Conservation (phyloP, 2,888 invertebrate species). For the Pyrrhia umbra region DNA sequence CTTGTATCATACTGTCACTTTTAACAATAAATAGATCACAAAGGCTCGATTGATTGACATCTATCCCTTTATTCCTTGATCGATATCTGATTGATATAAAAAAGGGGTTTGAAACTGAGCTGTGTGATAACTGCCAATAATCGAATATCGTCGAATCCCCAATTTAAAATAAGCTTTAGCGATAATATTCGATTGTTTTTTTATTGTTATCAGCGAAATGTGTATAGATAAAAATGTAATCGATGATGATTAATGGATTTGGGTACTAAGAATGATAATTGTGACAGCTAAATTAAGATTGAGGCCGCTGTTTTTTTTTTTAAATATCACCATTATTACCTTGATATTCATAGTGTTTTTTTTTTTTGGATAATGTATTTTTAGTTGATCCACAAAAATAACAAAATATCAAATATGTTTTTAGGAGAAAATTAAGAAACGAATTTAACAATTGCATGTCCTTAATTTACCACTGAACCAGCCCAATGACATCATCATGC, state of each 20-base stretch:
- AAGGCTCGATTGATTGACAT: conserved; percentile 45
- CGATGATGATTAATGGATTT: conserved; percentile 1
- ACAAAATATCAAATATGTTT: no score
- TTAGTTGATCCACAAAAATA: no score
- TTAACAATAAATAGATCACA: conserved; percentile 40
- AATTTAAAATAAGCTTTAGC: not conserved
- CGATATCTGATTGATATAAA: conserved; percentile 32
- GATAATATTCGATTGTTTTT: not conserved
- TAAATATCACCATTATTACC: no score
- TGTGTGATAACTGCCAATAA: conserved; percentile 18
- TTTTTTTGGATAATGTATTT: no score
- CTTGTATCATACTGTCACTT: conserved; percentile 30
- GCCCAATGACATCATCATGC: not conserved
- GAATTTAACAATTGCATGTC: no score
- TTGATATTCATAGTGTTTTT: no score
- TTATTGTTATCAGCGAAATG: not conserved
- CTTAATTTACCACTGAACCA: not conserved
- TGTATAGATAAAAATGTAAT: not conserved
- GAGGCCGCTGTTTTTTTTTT: no score
- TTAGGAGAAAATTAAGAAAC: no score
- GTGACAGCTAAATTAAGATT: not conserved
- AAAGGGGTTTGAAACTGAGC: conserved; percentile 28
- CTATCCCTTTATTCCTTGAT: conserved; percentile 24
- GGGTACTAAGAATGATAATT: not conserved
- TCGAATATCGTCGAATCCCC: conserved; percentile 4